Base-by-base conservation (phyloP, 2,888 invertebrate species). In the Lymantria dispar region DNA sequence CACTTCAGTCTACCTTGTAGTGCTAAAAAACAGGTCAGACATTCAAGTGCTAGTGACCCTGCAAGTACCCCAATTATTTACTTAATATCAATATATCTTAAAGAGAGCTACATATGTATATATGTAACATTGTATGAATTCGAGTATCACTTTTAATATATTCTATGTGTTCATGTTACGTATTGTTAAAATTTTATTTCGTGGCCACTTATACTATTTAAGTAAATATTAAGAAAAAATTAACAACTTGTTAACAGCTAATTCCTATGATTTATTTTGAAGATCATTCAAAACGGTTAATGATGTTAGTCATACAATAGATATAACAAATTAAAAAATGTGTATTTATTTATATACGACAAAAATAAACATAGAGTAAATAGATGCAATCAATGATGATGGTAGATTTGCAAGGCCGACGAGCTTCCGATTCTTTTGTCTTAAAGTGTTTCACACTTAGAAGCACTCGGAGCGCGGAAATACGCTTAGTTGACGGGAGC, bases 401-500 rank as follows among this genome's bases (percentile, higher is more conserved):
- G 75, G 66, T 64, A 62, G 54, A 51, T 50, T 60, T 56, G 66
- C 84, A 84, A 88, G 87, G 88, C 72, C 80, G 68, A 56, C 58
- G 58, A 69, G 81, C 79, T 83, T 86, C 83, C 79, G 82, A 84
- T 78, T 80, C 78, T 81, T 87, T 88, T 87, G 85, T 86, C 40
- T 53, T 78, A 80, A 68, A 72, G 66, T 69, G 72, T 74, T 78
- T 83, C 65, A 78, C 79, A 78, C 80, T 80, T 74, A 76, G 73
- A 62, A 71, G 78, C 79, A 78, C 80, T 80, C 74, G 75, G 73
- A 63, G 72, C 74, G 68, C 88, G 91, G 91, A 90, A 87, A 82
- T 76, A 91, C 87, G 91, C 76, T 72, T 83, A 83, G 87, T 85
- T 87, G 83, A 81, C 81, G 82, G 77, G 77, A 76, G 76, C 77